Evolutionary conservation across 2,113 vertebrate genomes (phyloP), one percentile per base, ranked within the genome.

Genomic region (Rhabdornis inornatus): DNA sequence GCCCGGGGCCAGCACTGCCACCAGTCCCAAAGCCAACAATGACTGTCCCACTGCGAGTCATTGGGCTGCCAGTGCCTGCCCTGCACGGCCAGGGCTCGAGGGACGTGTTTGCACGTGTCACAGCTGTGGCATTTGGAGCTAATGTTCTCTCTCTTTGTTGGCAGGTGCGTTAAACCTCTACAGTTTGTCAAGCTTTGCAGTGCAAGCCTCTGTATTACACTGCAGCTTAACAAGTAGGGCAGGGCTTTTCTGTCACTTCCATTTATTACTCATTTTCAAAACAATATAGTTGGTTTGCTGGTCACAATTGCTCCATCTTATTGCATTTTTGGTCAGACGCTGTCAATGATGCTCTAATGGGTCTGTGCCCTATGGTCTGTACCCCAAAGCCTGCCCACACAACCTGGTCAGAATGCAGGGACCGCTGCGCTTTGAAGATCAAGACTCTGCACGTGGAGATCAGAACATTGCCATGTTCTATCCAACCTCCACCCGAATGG

Each of bases 381-480:
- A 98, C 98, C 98, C 98, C 98, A 98, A 98, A 98, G 98, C 98
- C 98, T 98, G 98, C 98, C 98, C 98, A 98, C 98, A 98, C 98
- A 98, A 98, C 98, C 98, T 98, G 98, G 97, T 98, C 98, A 98
- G 98, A 98, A 98, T 98, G 98, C 98, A 98, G 98, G 98, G 98
- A 98, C 97, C 97, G 98, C 98, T 98, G 98, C 98, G 98, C 98
- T 98, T 97, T 98, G 98, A 98, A 98, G 98, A 98, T 98, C 98
- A 98, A 98, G 98, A 98, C 97, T 98, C 98, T 97, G 98, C 98
- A 98, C 98, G 98, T 98, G 98, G 98, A 98, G 98, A 98, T 98
- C 98, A 98, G 98, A 99, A 98, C 98, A 98, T 98, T 98, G 98
- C 98, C 98, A 98, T 99, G 98, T 99, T 98, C 98, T 99, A 98